Conservation (phyloP, 2,797 vertebrate species). For the Numenius phaeopus region DNA sequence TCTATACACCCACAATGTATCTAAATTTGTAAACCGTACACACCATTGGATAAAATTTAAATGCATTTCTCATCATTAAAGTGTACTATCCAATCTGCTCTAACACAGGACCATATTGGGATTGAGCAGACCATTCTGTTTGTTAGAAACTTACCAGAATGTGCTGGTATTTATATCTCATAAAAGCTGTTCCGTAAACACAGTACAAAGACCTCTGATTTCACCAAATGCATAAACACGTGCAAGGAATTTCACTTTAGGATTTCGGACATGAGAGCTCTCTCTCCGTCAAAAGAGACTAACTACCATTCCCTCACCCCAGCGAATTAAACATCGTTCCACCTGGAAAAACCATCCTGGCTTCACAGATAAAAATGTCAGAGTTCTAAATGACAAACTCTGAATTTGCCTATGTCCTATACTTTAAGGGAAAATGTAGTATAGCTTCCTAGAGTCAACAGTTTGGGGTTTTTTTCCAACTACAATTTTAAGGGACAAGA, state of each 20-base stretch:
- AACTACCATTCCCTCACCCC: background rate
- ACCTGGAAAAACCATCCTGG: background rate
- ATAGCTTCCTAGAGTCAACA: background rate
- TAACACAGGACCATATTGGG: constrained; percentile 67
- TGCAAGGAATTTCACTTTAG: constrained; percentile 35
- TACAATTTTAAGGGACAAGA: background rate
- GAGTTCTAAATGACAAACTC: background rate
- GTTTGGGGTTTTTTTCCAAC: accelerated
- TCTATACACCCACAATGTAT: constrained; percentile 41
- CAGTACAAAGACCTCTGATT: constrained; percentile 57
- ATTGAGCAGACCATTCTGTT: constrained; percentile 51
- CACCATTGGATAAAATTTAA: constrained; percentile 27
- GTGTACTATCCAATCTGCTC: constrained; percentile 50
- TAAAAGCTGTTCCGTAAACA: constrained; percentile 72
- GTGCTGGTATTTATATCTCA: constrained; percentile 71
- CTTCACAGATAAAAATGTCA: background rate
- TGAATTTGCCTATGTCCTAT: background rate
- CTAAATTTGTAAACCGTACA: constrained; percentile 40
- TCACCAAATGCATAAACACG: background rate
- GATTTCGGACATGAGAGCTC: background rate
- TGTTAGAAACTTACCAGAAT: constrained; percentile 58
- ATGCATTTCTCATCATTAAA: constrained; percentile 21
- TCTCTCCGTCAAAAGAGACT: background rate
- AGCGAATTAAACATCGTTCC: background rate
- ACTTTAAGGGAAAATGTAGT: background rate